Conservation (phyloP, 2,797 vertebrate genomes). For the Alectoris magna region DNA sequence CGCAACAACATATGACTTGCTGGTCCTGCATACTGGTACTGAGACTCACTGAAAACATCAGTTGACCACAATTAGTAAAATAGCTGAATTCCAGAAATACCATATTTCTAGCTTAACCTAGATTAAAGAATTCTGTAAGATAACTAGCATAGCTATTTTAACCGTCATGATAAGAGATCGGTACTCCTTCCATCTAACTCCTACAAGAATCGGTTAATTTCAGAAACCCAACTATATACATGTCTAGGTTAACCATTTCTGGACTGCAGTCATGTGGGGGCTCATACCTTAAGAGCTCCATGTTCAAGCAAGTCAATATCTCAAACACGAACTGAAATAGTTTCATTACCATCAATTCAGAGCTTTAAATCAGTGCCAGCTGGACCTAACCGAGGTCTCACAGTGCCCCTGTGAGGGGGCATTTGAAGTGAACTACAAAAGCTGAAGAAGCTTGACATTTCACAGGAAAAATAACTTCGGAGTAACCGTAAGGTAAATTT, state of each 20-base stretch:
- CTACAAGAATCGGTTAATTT: background rate
- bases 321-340: background rate
- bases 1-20: background rate
- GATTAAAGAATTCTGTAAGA: background rate
- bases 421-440: slow-evolving; percentile 5
- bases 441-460: background rate
- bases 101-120: background rate
- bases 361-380: slow-evolving; percentile 4
- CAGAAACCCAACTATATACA: background rate
- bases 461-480: background rate
- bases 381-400: background rate
- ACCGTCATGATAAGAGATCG: rapidly evolving
- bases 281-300: background rate
- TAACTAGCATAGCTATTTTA: background rate
- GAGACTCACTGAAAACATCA: background rate
- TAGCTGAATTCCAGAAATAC: background rate
- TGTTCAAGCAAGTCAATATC: background rate
- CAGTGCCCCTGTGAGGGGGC: background rate
- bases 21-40: background rate
- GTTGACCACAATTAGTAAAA: background rate
- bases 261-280: background rate
- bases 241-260: background rate
- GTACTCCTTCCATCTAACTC: background rate
- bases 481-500: background rate
- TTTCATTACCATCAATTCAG: background rate